Base-by-base conservation (phyloP, 2,797 vertebrate species). In the Fistularia commersonii region DNA sequence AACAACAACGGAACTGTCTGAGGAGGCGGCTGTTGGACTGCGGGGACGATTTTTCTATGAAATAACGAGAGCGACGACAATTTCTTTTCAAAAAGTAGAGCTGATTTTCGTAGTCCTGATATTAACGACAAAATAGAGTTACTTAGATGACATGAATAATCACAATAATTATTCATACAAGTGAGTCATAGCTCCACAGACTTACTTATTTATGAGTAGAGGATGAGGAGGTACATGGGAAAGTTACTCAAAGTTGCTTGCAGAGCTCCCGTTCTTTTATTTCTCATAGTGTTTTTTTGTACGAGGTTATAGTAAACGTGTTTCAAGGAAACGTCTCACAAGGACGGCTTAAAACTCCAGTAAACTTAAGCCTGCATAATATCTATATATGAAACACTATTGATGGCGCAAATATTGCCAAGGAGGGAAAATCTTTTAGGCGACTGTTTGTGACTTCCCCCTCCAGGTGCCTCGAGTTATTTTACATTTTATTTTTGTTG, bases 71-170 rank as follows among this genome's bases (percentile, higher is more conserved):
- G 67, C 73, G 57, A 56, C 45, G 81, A 77, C 71, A 78, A 77
- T 76, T 78, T 78, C 66, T 84, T 79, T 77, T 75, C 58, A 69
- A 45, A 55, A 62, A 64, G 52, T 60, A 69, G 63, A 71, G 39
- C 40, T 40, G 47, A 41, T 8, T 64, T 73, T 74, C 15, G 23
- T 60, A 67, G 53, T 45, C 38, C 50, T 46, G 46, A 45, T 50
- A 32, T 63, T 23, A 23, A 23, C n/a, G n/a, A n/a, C n/a, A n/a
- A n/a, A n/a, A n/a, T n/a, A n/a, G n/a, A 23, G 23, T 23, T 23
- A 23, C 23, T 23, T 23, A 23, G 23, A 23, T 23, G 23, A 23
- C 2, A 23, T 23, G 23, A 23, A 23, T 23, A 23, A 23, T 23
- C 23, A 23, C 23, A 23, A n/a, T n/a, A n/a, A n/a, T n/a, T 23